phyloP scores from a whole-genome alignment of 2,113 vertebrate species.

The Donacobius atricapilla region DNA sequence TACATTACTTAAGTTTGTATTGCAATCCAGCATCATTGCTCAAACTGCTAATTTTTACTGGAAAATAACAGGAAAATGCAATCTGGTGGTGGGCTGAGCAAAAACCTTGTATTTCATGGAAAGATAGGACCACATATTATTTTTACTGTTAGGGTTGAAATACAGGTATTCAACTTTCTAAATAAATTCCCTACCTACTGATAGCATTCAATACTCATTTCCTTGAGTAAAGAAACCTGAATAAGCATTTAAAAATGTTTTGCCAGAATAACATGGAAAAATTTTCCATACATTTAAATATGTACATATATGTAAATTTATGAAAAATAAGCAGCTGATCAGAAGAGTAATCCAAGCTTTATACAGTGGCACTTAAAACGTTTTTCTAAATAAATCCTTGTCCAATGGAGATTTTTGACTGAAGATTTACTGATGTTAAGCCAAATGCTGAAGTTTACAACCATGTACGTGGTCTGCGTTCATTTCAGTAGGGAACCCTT shows the following conservation, averaged over 20 bases:
- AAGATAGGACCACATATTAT: neutral
- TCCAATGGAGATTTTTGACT: neutral
- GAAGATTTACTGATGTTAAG: neutral
- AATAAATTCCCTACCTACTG: neutral
- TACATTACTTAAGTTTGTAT: neutral
- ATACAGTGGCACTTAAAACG: neutral
- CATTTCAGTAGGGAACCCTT: neutral
- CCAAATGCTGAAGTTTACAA: neutral
- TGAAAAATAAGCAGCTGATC: neutral
- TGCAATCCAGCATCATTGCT: neutral
- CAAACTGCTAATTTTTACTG: neutral
- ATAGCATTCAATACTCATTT: neutral
- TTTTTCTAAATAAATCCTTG: neutral
- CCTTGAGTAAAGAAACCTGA: neutral
- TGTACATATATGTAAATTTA: neutral
- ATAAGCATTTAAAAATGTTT: neutral
- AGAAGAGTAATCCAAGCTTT: neutral
- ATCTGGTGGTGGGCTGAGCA: neutral
- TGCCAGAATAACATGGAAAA: neutral
- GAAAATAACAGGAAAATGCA: neutral
- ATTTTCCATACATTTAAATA: rapidly evolving
- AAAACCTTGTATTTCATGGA: neutral
- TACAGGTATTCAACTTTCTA: neutral
- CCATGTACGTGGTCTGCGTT: rapidly evolving
- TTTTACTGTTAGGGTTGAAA: neutral